A percentile compares a stretch with the other conserved stretches of the same genome.
Conservation (phyloP, 2,113 vertebrate species). For the Protomyctophum bolini region DNA sequence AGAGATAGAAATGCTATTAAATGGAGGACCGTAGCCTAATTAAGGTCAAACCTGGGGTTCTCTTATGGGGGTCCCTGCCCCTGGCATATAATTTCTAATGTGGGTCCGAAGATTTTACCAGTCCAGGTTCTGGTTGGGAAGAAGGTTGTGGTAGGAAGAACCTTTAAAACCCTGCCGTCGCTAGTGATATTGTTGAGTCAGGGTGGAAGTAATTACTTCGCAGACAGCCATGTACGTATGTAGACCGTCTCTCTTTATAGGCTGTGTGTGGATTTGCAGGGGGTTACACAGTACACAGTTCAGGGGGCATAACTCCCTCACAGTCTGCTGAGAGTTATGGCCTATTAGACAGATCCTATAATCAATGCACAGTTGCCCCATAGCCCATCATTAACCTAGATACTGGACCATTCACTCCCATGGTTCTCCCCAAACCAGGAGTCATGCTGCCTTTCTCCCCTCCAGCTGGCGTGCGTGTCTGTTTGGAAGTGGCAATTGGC, state of each 20-base stretch:
- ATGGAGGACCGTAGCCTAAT: no score
- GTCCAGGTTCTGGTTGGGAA: neutral
- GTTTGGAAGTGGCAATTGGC: conserved; percentile 64
- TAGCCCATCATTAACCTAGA: conserved; percentile 68
- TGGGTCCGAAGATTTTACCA: neutral
- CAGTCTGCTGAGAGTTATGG: conserved; percentile 67
- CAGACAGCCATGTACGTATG: conserved; percentile 46
- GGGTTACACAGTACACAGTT: conserved; percentile 67
- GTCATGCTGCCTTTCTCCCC: conserved; percentile 52
- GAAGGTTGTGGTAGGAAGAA: neutral
- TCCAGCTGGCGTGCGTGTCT: conserved; percentile 66
- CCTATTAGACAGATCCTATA: conserved; percentile 77
- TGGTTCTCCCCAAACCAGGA: conserved; percentile 61
- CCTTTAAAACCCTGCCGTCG: conserved; percentile 50
- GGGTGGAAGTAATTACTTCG: conserved; percentile 52
- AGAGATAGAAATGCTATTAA: no score
- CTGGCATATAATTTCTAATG: no score
- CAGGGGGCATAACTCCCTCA: conserved; percentile 57
- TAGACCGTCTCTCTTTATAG: conserved; percentile 46
- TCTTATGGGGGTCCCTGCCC: no score
- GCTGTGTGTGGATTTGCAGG: conserved; percentile 52
- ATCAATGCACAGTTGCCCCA: conserved; percentile 69
- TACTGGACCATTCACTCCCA: conserved; percentile 52
- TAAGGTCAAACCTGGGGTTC: no score
- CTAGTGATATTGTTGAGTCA: conserved; percentile 45